Percentiles rank a stretch among this genome's conserved stretches.
These are phyloP conservation scores for Vanessa cardui DNA, from an alignment of 2,888 invertebrate genomes.

Conservation along the genomic window DNA sequence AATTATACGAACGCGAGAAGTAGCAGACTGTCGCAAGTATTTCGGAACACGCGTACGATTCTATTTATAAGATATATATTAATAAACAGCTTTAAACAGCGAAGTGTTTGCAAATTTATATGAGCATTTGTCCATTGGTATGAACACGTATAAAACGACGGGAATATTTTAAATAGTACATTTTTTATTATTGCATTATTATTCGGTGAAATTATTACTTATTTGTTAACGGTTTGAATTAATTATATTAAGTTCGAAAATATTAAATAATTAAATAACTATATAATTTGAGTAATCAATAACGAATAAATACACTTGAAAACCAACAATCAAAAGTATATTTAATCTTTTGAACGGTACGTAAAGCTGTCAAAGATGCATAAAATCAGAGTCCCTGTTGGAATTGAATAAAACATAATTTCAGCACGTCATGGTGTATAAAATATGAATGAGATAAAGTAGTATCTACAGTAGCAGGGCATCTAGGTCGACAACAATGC, in stretches of 20 bases:
- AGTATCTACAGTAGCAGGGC: slow-evolving; percentile 54
- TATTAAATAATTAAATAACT: background rate
- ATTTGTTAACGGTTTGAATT: too few species aligned
- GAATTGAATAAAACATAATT: slow-evolving; percentile 61
- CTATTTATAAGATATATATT: slow-evolving; percentile 41
- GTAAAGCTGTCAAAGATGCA: slow-evolving; percentile 3
- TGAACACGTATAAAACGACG: background rate
- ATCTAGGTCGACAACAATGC: slow-evolving; percentile 65
- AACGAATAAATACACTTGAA: background rate
- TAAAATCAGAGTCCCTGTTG: slow-evolving; percentile 38
- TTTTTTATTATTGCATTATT: too few species aligned
- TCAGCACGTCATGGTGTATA: slow-evolving; percentile 63
- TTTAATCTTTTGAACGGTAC: background rate
- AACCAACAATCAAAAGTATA: background rate
- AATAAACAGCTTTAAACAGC: slow-evolving; percentile 56
- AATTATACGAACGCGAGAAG: slow-evolving; percentile 31
- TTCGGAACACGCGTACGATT: slow-evolving; percentile 31
- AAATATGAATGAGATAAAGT: slow-evolving; percentile 64
- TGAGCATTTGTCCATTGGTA: background rate
- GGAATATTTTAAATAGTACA: background rate
- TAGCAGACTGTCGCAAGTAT: slow-evolving; percentile 33
- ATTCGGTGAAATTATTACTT: too few species aligned
- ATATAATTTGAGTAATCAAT: background rate
- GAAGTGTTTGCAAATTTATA: slow-evolving; percentile 22
- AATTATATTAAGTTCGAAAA: background rate